Evolutionary conservation across 2,888 invertebrate genomes (phyloP), one percentile per base, ranked within the genome.

Genomic region (Pterostichus madidus): DNA sequence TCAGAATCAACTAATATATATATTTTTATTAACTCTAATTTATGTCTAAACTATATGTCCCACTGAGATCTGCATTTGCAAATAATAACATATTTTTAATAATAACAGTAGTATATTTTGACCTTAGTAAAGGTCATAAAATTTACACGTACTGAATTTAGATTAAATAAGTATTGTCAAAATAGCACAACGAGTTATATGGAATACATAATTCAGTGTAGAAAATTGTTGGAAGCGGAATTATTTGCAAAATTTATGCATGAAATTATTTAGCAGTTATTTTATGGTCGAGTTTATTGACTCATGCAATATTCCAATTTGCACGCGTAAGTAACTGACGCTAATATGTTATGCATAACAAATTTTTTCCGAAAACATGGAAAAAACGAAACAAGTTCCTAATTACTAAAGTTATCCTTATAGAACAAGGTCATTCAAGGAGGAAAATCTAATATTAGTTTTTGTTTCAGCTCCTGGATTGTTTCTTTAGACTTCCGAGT

Each of bases 221-320:
- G 64, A 64, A 64, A 64, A 64, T 64, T 64, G 64, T 6, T 35
- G 13, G 11, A n/a, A 64, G 64, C 32, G 13, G 24, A 35, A 64
- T 64, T 32, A 64, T 35, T 64, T 64, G 64, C 64, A 64, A 64
- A 64, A 64, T 35, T 64, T 64, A 64, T 64, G 64, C 64, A 64
- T 64, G 64, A 64, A 64, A 64, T 64, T 64, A 64, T 64, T 64
- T 64, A 64, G 64, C 31, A 32, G 35, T 64, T 13, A 64, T 64
- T 64, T 64, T 64, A 31, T 64, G 35, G 35, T 64, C 35, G 64
- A 35, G 64, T 64, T 64, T 64, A 64, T 64, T 64, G 64, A 64
- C 64, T 64, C 64, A 64, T 64, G 64, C 64, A 64, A 64, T 64
- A 64, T 64, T 64, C 64, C 64, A 64, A 64, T 64, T 64, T 64